These are phyloP conservation scores for Lates japonicus DNA, from an alignment of 2,797 vertebrate genomes.

Conservation along the genomic window DNA sequence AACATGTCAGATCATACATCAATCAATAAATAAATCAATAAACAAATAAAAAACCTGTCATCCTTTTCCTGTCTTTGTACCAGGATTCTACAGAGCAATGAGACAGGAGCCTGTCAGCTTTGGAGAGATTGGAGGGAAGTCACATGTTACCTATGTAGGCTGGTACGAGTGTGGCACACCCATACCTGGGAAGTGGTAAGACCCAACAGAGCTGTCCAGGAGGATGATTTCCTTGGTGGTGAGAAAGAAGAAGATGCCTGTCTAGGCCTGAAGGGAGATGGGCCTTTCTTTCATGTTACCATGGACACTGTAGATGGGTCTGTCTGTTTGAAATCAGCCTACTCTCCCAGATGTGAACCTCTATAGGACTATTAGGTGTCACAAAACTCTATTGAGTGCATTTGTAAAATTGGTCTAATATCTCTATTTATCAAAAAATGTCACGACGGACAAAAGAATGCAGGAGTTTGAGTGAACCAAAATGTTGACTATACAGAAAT, in stretches of 20 bases:
- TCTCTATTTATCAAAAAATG: conserved; percentile 90
- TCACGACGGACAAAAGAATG: conserved; percentile 72
- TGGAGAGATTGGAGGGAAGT: conserved; percentile 94
- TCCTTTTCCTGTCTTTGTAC: conserved; percentile 37
- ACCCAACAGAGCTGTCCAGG: conserved; percentile 24
- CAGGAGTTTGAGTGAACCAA: conserved; percentile 54
- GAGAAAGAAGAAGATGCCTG: conserved; percentile 52
- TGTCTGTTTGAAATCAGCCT: conserved; percentile 59
- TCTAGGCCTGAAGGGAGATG: conserved; percentile 42
- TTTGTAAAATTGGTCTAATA: conserved; percentile 85
- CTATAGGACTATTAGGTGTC: conserved; percentile 71
- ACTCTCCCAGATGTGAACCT: conserved; percentile 74
- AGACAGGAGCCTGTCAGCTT: conserved; percentile 96
- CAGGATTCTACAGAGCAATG: conserved; percentile 95
- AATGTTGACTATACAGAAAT: conserved; percentile 71
- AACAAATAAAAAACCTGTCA: background rate
- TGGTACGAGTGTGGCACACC: conserved; percentile 99
- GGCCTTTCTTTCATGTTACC: conserved; percentile 64
- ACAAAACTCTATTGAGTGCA: conserved; percentile 81
- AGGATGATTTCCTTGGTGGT: conserved; percentile 37
- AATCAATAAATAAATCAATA: background rate
- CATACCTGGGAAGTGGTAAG: conserved; percentile 98
- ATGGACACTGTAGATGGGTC: conserved; percentile 71
- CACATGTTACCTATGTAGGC: conserved; percentile 93
- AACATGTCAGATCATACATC: background rate